Base-by-base conservation (phyloP, 1,140 invertebrate species). In the Leucophenga varia region DNA sequence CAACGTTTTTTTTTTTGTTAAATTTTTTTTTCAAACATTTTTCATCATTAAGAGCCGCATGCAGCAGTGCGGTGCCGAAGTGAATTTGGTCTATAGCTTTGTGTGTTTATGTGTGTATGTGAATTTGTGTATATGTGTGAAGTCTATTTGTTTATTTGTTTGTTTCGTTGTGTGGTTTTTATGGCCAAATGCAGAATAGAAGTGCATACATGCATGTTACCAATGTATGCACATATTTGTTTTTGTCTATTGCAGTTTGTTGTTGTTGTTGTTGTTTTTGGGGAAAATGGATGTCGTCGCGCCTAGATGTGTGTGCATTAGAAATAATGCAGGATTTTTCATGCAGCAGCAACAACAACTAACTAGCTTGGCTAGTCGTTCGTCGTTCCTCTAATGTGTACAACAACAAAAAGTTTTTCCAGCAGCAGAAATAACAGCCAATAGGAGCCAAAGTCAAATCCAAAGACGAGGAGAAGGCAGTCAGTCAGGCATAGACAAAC, bases 21-120 rank as follows among this genome's bases (percentile, higher is more conserved):
- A 64, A 70, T 54, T 54, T 63, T 72, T 65, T 55, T 72, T 61
- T 65, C 64, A 71, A 68, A 59, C 64, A 68, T 68, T 68, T 67
- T 67, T 67, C 63, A 67, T 67, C 43, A 25, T 25, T 10, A 25
- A 6, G 22, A n/a, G 22, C 34, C 13, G 34, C 34, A 18, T 13
- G n/a, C 5, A 18, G 48, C 44, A n/a, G 48, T 64, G 54, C 52
- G 48, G n/a, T 13, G n/a, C 5, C 4, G 48, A 42, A n/a, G 48
- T 64, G 54, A 52, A 46, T 34, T 17, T 41, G 39, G n/a, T n/a
- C n/a, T 37, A 12, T 18, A 37, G 3, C 7, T 37, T 7, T 34
- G 13, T 34, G 13, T n/a, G 10, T 34, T 14, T 10, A 34, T 53
- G 42, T 55, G 46, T 16, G 22, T 42, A 39, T 47, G 18, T 36